Base-by-base conservation (phyloP, 2,797 vertebrate species). In the Sebastes wilsoni region DNA sequence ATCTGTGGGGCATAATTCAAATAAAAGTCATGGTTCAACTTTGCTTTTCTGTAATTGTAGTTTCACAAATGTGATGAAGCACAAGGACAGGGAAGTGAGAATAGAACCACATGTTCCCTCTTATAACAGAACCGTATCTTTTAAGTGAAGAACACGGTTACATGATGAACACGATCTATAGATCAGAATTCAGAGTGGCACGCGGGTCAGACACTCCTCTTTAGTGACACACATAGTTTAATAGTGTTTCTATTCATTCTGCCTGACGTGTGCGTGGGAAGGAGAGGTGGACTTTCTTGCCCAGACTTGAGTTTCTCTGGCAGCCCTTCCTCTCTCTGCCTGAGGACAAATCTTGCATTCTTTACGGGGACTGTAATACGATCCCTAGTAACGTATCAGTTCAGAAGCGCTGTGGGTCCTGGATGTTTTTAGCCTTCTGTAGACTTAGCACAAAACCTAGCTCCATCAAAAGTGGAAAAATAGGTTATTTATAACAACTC, bases 231-330 rank as follows among this genome's bases (percentile, higher is more conserved):
- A 38, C 20, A 7, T 25, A 18, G n/a, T 54, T 65, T 8, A 49
- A 38, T 34, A 25, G 11, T 30, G 22, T 18, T n/a, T 73, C 14
- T 66, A 32, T 67, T 64, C 13, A n/a, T 54, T 54, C 14, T 12
- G 11, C 12, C 30, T 27, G 7, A 27, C 22, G 8, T 56, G 18
- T 28, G 59, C 2, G 1, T 28, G 22, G 54, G 42, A 42, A 30
- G 22, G 5, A 42, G 3, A 77, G 52, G 18, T 49, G 5, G 28
- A 10, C 16, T 65, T 69, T 78, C 75, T 49, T 81, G 77, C 20
- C 22, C 27, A 54, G 62, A 68, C 72, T 84, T 88, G 62, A 84
- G 76, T 77, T 60, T 76, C 72, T 27, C 36, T 59, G 54, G 52
- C 16, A 66, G 8, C 12, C 36, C 23, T 42, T 72, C 38, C 20